Conservation (phyloP, 2,888 invertebrate species). For the Adelphocoris suturalis region DNA sequence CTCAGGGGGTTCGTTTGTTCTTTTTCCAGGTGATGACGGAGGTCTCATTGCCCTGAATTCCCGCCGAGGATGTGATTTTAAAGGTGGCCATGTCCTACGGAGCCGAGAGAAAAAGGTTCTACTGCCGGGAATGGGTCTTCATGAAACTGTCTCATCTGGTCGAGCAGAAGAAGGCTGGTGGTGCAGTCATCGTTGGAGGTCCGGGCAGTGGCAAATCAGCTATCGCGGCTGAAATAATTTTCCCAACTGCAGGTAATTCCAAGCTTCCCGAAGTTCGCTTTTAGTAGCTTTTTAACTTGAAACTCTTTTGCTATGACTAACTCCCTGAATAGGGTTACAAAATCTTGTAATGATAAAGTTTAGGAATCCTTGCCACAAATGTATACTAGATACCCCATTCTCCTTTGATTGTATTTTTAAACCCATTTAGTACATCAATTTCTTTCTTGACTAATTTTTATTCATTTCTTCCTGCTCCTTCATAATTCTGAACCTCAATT, state of each 20-base stretch:
- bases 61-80: conserved; percentile 45
- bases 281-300: no score
- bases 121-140: conserved; percentile 97
- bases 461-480: no score
- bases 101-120: conserved; percentile 85
- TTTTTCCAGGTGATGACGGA: not conserved
- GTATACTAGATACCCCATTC: no score
- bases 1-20: conserved; percentile 5
- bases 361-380: no score
- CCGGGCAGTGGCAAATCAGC: conserved; percentile 97
- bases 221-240: conserved; percentile 88
- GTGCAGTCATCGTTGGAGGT: conserved; percentile 91
- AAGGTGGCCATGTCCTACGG: conserved; percentile 45
- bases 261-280: not conserved
- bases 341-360: no score
- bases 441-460: no score
- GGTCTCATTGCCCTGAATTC: not conserved
- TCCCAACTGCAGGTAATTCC: conserved; percentile 81
- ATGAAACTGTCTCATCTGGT: conserved; percentile 94
- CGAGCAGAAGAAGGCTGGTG: conserved; percentile 93
- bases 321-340: no score
- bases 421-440: no score
- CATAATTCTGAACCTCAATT: no score
- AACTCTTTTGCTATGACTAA: no score
- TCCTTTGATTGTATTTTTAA: no score